A percentile compares a stretch with the other conserved stretches of the same genome.
Evolutionary conservation across 2,888 invertebrate genomes (phyloP).

Genomic region (Drosophila greeni): DNA sequence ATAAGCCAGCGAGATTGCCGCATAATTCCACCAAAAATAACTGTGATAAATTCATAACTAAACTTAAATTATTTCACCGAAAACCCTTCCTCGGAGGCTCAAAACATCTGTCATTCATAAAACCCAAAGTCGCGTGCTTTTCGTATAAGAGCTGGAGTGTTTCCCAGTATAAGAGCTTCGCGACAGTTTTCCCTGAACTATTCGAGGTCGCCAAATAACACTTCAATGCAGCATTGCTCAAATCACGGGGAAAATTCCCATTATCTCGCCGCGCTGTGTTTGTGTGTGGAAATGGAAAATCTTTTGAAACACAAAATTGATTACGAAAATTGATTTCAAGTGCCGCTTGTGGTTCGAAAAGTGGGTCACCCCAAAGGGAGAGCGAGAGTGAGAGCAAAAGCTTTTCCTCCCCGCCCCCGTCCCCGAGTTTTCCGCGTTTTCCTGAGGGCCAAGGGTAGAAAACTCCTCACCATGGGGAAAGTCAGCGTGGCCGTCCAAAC

Average conservation of each 20-base stretch:
- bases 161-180: conserved; percentile 47
- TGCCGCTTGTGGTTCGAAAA: conserved; percentile 49
- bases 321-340: conserved; percentile 66
- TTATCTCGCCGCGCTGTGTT: background rate
- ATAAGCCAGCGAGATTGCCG: conserved; percentile 4
- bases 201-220: conserved; percentile 54
- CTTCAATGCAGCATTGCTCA: conserved; percentile 24
- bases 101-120: conserved; percentile 16
- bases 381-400: conserved; percentile 22
- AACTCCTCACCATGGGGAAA: conserved; percentile 60
- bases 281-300: conserved; percentile 50
- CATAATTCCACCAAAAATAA: conserved; percentile 18
- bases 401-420: conserved; percentile 8
- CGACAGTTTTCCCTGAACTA: conserved; percentile 43
- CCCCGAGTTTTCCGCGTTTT: background rate
- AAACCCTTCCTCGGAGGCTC: background rate
- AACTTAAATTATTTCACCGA: too few relatives aligned
- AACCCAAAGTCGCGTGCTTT: conserved; percentile 55
- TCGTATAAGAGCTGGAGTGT: conserved; percentile 33
- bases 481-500: conserved; percentile 78
- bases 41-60: conserved; percentile 37
- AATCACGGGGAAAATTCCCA: conserved; percentile 1
- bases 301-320: conserved; percentile 60
- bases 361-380: conserved; percentile 60
- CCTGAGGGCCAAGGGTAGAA: conserved; percentile 14